Percentiles rank a stretch among this genome's conserved stretches.
Evolutionary conservation across 2,113 vertebrate genomes (phyloP).

Genomic region (Oncorhynchus mykiss): DNA sequence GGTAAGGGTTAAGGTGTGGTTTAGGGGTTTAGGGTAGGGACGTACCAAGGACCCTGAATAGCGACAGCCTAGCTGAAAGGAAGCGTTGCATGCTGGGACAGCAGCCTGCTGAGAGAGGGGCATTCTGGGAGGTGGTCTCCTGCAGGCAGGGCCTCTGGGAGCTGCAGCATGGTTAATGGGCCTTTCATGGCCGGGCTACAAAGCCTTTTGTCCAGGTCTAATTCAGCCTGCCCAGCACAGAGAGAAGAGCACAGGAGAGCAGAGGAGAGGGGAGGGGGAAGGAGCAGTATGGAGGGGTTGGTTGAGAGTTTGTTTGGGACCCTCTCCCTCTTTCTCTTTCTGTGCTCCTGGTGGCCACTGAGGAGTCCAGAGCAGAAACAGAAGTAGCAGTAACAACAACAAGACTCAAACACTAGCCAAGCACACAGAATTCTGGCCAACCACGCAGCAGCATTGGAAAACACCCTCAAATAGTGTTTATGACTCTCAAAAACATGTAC

Average conservation of each 20-base stretch:
- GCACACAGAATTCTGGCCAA: conserved; percentile 42
- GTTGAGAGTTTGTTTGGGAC: conserved; percentile 40
- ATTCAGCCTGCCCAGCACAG: conserved; percentile 77
- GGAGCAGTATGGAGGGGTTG: conserved; percentile 17
- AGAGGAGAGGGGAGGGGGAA: conserved; percentile 41
- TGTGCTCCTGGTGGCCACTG: conserved; percentile 44
- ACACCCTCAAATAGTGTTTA: conserved; percentile 18
- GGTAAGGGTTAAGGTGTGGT: too few species aligned
- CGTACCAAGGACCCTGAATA: too few species aligned
- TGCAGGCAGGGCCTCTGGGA: conserved; percentile 80
- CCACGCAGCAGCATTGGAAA: conserved; percentile 50
- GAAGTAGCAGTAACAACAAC: conserved; percentile 47
- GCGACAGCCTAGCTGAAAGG: conserved; percentile 61
- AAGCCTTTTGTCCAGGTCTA: conserved; percentile 82
- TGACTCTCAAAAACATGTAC: not conserved
- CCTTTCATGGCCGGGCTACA: conserved; percentile 83
- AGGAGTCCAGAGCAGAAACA: conserved; percentile 50
- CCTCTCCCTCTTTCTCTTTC: conserved; percentile 29
- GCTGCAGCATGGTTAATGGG: conserved; percentile 83
- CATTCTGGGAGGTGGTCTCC: conserved; percentile 77
- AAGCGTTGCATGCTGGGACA: conserved; percentile 74
- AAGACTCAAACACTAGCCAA: conserved; percentile 59
- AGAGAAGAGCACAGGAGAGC: conserved; percentile 20
- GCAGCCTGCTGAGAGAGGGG: conserved; percentile 72
- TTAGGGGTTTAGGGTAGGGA: too few species aligned